Percentiles rank a stretch among this genome's conserved stretches.
These are phyloP conservation scores for Drosophila imparisetae DNA, from an alignment of 2,888 invertebrate genomes.

Conservation along the genomic window DNA sequence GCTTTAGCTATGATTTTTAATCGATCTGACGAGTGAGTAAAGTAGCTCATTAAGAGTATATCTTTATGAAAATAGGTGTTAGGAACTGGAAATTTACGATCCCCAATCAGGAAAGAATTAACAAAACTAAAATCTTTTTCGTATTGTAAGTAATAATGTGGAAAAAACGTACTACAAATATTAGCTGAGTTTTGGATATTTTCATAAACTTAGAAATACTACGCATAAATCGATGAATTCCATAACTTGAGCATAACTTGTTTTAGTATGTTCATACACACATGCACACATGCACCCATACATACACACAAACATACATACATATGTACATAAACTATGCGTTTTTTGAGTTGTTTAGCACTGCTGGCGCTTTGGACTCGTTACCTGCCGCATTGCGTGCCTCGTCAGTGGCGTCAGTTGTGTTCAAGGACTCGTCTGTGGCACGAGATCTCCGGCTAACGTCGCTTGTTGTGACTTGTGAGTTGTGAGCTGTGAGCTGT, in stretches of 20 bases:
- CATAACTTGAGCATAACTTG: not conserved
- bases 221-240: not conserved
- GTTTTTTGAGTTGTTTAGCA: not conserved
- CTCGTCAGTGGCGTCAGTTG: constrained; percentile 74
- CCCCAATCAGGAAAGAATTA: not conserved
- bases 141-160: not conserved
- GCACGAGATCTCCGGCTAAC: constrained; percentile 25
- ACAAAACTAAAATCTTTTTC: not conserved
- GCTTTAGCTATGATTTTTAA: not conserved
- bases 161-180: not conserved
- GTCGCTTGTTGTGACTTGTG: constrained; percentile 36
- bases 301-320: not conserved
- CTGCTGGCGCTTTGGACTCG: constrained; percentile 19
- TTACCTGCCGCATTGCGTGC: constrained; percentile 59
- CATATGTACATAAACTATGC: not conserved
- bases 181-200: not conserved
- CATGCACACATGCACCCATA: not conserved
- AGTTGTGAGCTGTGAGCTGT: constrained; percentile 52
- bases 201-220: not conserved
- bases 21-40: not conserved
- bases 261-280: not conserved
- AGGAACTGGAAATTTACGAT: not conserved
- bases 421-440: constrained; percentile 75
- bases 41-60: not conserved
- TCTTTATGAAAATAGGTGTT: not conserved